phyloP scores from a whole-genome alignment of 2,113 vertebrate species.

The Pelecanus crispus region DNA sequence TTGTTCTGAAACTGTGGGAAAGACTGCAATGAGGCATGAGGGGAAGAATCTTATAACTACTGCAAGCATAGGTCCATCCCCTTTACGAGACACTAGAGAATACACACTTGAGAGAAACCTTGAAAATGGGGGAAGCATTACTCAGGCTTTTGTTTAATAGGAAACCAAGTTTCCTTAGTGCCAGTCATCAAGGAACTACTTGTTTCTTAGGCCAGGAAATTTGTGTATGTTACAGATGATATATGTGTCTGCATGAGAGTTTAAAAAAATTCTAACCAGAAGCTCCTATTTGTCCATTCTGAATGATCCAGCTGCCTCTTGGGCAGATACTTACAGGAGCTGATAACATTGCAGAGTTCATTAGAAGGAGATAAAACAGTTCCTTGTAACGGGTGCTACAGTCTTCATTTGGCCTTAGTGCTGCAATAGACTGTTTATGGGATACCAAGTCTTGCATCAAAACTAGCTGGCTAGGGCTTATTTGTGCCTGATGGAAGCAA shows the following conservation, averaged over 20 bases:
- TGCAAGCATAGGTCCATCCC: background rate
- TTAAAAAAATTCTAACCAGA: background rate
- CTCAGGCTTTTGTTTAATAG: conserved; percentile 2
- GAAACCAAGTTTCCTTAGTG: background rate
- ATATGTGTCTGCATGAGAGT: background rate
- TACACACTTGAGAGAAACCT: background rate
- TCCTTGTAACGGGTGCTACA: background rate
- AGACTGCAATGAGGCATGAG: background rate
- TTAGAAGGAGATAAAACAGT: background rate
- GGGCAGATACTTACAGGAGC: background rate
- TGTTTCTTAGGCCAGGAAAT: background rate
- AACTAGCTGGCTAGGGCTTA: background rate
- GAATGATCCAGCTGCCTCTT: background rate
- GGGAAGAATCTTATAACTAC: background rate
- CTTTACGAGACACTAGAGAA: background rate
- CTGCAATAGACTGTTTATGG: background rate
- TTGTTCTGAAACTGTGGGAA: background rate
- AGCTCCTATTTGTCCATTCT: background rate
- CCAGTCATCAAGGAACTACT: background rate
- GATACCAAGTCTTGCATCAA: background rate
- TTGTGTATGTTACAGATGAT: background rate
- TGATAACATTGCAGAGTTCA: background rate
- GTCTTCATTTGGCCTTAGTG: background rate
- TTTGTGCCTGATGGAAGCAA: background rate
- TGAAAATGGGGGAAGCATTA: background rate